A percentile compares a stretch with the other conserved stretches of the same genome.
phyloP scores from a whole-genome alignment of 2,888 invertebrate genomes.

The Junonia oenone region DNA sequence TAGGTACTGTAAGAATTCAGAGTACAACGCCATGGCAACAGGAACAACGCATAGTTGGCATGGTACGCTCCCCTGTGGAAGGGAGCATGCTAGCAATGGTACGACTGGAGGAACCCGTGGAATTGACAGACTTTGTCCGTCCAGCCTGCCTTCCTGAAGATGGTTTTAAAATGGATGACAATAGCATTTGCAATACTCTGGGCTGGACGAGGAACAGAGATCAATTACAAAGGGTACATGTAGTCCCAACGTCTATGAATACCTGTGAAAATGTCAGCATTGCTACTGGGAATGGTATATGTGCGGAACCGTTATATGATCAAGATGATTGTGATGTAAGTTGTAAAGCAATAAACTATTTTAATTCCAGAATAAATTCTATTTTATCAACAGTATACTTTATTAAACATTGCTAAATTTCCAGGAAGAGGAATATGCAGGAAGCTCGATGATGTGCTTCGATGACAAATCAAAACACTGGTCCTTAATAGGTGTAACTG shows the following conservation, averaged over 20 bases:
- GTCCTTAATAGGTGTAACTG: constrained; percentile 89
- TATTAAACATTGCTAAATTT: constrained; percentile 3
- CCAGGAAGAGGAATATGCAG: constrained; percentile 93
- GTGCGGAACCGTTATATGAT: constrained; percentile 88
- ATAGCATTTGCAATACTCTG: constrained; percentile 86
- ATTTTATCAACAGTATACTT: neutral
- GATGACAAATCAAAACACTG: constrained; percentile 85
- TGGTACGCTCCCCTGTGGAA: constrained; percentile 93
- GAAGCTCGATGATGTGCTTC: constrained; percentile 91
- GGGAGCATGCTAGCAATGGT: constrained; percentile 91
- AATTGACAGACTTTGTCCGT: constrained; percentile 89
- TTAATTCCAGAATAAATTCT: neutral
- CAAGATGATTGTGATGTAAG: constrained; percentile 91
- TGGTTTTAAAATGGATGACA: constrained; percentile 41
- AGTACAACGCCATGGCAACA: constrained; percentile 93
- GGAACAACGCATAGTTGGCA: constrained; percentile 89
- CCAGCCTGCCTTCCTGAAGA: constrained; percentile 89
- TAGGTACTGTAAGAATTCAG: constrained; percentile 87
- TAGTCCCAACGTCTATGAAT: constrained; percentile 87
- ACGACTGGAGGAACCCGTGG: constrained; percentile 86
- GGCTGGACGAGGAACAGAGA: constrained; percentile 93
- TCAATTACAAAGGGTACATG: constrained; percentile 88
- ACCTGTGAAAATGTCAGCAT: constrained; percentile 92
- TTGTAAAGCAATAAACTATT: neutral
- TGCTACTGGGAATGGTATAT: constrained; percentile 89